Evolutionary conservation across 1,140 invertebrate genomes (phyloP).

Genomic region (Procambarus virginalis): DNA sequence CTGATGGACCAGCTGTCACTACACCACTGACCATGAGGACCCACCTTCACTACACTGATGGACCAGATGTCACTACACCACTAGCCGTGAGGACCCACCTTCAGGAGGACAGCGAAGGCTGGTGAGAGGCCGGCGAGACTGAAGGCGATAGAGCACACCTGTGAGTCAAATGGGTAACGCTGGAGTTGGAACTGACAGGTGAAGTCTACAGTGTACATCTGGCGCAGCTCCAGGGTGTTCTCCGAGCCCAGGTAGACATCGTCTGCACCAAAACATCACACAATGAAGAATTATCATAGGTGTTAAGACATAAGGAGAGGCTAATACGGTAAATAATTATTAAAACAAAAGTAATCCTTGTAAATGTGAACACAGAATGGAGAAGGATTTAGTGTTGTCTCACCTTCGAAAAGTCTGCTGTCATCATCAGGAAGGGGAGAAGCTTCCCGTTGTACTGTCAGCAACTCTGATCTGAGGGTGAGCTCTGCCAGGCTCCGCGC

Average conservation of each 20-base stretch:
- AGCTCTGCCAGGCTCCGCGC: constrained; percentile 29
- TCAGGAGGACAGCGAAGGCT: too few species aligned
- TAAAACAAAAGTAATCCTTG: too few species aligned
- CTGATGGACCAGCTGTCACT: too few species aligned
- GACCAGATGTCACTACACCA: too few species aligned
- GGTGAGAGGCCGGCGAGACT: too few species aligned
- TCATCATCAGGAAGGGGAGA: constrained; percentile 7
- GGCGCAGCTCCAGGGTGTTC: not conserved
- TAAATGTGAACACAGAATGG: too few species aligned
- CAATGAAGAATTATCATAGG: not conserved
- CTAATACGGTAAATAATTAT: too few species aligned
- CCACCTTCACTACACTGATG: too few species aligned
- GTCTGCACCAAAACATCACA: not conserved
- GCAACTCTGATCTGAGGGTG: not conserved
- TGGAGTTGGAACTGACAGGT: not conserved
- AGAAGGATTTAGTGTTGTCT: not conserved
- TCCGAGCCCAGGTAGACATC: not conserved
- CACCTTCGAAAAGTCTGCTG: constrained; percentile 14
- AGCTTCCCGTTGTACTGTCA: constrained; percentile 16
- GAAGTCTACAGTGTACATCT: not conserved
- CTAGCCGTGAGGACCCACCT: too few species aligned
- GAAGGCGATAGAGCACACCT: not conserved
- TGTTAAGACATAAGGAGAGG: not conserved
- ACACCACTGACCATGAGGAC: too few species aligned
- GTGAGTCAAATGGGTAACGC: constrained; percentile 13